Evolutionary conservation across 1,140 invertebrate genomes (phyloP).

Genomic region (Cherax quadricarinatus): DNA sequence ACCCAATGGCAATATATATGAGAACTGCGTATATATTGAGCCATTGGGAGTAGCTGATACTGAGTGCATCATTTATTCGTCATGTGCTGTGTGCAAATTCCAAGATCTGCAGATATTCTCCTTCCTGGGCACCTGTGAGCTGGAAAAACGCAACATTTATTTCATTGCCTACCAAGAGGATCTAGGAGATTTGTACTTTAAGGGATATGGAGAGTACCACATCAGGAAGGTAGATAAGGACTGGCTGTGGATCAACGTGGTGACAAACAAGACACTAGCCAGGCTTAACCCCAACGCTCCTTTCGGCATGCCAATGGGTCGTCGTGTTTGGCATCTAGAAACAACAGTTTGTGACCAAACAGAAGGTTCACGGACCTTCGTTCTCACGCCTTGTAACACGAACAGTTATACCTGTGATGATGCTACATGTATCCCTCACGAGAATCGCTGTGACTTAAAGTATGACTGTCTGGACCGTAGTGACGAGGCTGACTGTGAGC

Average conservation of each 20-base stretch:
- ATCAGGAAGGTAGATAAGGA: slow-evolving; percentile 19
- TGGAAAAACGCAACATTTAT: slow-evolving; percentile 28
- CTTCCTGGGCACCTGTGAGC: slow-evolving; percentile 45
- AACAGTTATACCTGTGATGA: slow-evolving; percentile 57
- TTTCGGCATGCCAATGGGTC: slow-evolving; percentile 22
- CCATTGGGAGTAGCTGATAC: slow-evolving; percentile 37
- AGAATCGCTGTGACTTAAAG: slow-evolving; percentile 63
- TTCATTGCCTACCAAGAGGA: slow-evolving; percentile 51
- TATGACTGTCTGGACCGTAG: slow-evolving; percentile 66
- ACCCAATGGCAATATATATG: slow-evolving; percentile 58
- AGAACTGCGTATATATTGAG: slow-evolving; percentile 53
- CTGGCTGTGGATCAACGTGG: slow-evolving; percentile 43
- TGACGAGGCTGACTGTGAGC: slow-evolving; percentile 60
- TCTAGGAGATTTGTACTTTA: slow-evolving; percentile 8
- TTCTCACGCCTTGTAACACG: slow-evolving; percentile 25
- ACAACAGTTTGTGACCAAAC: slow-evolving; percentile 34
- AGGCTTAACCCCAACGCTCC: not conserved
- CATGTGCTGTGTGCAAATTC: slow-evolving; percentile 43
- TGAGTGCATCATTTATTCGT: slow-evolving; percentile 27
- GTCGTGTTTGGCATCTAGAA: slow-evolving; percentile 34
- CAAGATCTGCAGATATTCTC: slow-evolving; percentile 37
- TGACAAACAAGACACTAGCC: slow-evolving; percentile 19
- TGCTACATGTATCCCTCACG: slow-evolving; percentile 53
- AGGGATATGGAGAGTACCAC: slow-evolving; percentile 52
- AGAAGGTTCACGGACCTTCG: slow-evolving; percentile 8